phyloP scores from a whole-genome alignment of 2,888 invertebrate species.

The Elysia crispata region DNA sequence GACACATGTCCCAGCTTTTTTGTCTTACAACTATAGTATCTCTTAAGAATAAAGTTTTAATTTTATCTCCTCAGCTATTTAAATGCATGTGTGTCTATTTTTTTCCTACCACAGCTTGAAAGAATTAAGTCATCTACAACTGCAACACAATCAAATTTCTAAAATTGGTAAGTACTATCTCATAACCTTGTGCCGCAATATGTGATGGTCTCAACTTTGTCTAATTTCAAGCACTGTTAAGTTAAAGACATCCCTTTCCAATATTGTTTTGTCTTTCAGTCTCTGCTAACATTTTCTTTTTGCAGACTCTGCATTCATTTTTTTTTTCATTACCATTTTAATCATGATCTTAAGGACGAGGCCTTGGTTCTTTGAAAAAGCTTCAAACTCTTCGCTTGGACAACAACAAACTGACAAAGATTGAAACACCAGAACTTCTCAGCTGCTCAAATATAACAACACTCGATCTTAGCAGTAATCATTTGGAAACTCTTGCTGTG shows the following conservation, averaged over 20 bases:
- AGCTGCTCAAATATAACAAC: constrained; percentile 68
- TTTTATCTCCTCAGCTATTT: no score
- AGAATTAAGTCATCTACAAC: constrained; percentile 69
- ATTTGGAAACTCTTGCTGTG: constrained; percentile 70
- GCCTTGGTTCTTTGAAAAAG: constrained; percentile 64
- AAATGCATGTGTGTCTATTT: no score
- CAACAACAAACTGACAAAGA: constrained; percentile 67
- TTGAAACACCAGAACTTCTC: constrained; percentile 70
- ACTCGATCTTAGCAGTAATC: constrained; percentile 72
- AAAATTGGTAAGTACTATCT: constrained; percentile 65
- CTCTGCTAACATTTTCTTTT: no score
- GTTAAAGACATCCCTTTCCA: no score
- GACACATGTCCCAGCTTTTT: no score
- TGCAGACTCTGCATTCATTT: no score
- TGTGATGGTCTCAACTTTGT: neutral
- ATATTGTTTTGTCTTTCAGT: no score
- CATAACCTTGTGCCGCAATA: neutral
- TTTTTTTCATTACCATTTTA: no score
- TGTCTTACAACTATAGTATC: no score
- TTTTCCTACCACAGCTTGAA: constrained; percentile 60
- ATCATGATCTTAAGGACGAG: constrained; percentile 60
- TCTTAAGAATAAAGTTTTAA: no score
- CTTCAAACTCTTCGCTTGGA: constrained; percentile 71
- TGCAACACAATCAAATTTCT: constrained; percentile 73
- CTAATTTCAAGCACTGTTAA: neutral